Evolutionary conservation across 2,797 vertebrate species (phyloP).

Genomic region (Thaleichthys pacificus): DNA sequence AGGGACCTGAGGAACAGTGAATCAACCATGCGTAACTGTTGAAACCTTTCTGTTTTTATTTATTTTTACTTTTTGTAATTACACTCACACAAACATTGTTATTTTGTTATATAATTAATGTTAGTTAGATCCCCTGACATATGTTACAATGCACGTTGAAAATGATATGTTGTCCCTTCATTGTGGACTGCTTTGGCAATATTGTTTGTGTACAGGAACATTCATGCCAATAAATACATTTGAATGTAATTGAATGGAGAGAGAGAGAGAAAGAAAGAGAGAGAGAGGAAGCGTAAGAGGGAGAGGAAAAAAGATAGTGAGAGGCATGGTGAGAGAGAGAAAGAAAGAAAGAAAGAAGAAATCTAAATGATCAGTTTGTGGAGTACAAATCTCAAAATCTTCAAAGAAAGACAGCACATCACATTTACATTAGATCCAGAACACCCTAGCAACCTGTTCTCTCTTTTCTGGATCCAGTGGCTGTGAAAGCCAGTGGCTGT

Average conservation of each 20-base stretch:
- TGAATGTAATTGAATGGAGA: slow-evolving; percentile 30
- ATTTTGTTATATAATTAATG: neutral
- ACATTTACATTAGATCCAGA: too few species aligned
- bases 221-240: neutral
- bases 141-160: neutral
- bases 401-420: too few species aligned
- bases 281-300: neutral
- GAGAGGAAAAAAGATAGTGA: slow-evolving; percentile 1
- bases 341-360: too few species aligned
- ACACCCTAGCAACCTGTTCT: too few species aligned
- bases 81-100: neutral
- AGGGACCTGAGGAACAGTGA: neutral
- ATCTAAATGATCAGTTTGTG: too few species aligned
- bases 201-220: neutral
- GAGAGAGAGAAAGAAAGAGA: neutral
- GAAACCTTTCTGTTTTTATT: neutral
- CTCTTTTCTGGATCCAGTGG: too few species aligned
- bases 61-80: neutral
- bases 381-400: too few species aligned
- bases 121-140: too few species aligned
- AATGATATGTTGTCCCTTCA: neutral
- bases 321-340: slow-evolving; percentile 2
- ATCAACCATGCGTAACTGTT: too few species aligned
- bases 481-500: too few species aligned
- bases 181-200: neutral